phyloP scores from a whole-genome alignment of 2,888 invertebrate genomes.

The Scaptomyza polygonia region DNA sequence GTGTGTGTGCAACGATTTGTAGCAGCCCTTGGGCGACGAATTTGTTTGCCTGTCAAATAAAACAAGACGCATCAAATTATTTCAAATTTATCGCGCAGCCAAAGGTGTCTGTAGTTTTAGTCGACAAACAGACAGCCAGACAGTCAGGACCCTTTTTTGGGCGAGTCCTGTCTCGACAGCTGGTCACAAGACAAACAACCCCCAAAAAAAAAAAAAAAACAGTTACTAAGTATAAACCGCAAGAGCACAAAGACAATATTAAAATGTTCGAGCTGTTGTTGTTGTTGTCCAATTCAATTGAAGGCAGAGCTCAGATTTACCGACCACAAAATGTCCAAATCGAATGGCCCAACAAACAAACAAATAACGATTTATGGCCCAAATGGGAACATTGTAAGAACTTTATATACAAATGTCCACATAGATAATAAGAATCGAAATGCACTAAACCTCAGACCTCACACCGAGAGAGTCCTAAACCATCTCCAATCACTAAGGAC shows the following conservation, averaged over 20 bases:
- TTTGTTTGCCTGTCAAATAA: slow-evolving; percentile 77
- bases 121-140: too few relatives aligned
- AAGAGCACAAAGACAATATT: slow-evolving; percentile 16
- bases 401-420: too few relatives aligned
- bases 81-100: slow-evolving; percentile 72
- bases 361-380: slow-evolving; percentile 71
- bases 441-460: too few relatives aligned
- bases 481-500: too few relatives aligned
- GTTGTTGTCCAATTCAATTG: slow-evolving; percentile 19
- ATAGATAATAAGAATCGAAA: neutral
- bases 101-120: too few relatives aligned
- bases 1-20: slow-evolving; percentile 24
- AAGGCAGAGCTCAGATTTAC: slow-evolving; percentile 59
- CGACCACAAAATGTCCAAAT: slow-evolving; percentile 66
- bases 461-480: too few relatives aligned
- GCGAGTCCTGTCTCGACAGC: slow-evolving; percentile 33
- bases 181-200: slow-evolving; percentile 50
- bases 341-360: neutral
- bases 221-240: neutral
- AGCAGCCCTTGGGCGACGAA: slow-evolving; percentile 65
- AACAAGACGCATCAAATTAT: slow-evolving; percentile 79
- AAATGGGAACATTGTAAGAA: slow-evolving; percentile 5
- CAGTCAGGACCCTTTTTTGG: too few relatives aligned
- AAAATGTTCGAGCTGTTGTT: slow-evolving; percentile 33
- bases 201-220: too few relatives aligned